Evolutionary conservation across 2,888 invertebrate species (phyloP), one percentile per base, ranked within the genome.

Genomic region (Micoletzkya japonica): DNA sequence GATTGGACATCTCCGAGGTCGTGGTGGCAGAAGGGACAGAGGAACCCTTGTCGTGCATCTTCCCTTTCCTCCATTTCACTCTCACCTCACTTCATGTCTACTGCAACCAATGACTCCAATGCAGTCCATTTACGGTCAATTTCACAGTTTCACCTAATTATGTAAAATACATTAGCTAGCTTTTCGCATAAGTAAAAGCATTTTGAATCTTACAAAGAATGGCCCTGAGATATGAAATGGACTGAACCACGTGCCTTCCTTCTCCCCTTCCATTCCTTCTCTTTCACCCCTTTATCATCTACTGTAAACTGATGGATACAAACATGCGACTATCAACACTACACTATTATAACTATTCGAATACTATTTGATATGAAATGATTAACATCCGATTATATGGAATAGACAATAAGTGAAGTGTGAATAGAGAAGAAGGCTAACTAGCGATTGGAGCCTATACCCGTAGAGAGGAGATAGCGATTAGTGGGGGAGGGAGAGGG

Each of bases 11-110:
- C 68, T 34, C 68, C 68, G 30, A 68, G 68, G 32, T 68, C 69
- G 2, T 52, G 7, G 36, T 34, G 24, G 37, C 69, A 69, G 69
- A 69, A 69, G 37, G 69, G 69, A n/a, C 69, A 69, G 50, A 69
- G n/a, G 60, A 59, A 69, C 7, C 69, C 69, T 52, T 69, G 69
- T 1, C 59, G 39, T 49, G 60, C 49, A 30, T 17, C 0, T 4
- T 34, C 4, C 24, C 26, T 7, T 54, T 7, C n/a, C 54, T 24
- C 7, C 54, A 7, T 7, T 24, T n/a, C 54, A 54, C 26, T n/a
- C 54, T 7, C 54, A 7, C 54, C 17, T 24, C 24, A 7, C 14
- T 24, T 54, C 54, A 7, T 7, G 7, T 24, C 54, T 54, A 10
- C 54, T 7, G 10, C 17, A 10, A n/a, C 44, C 44, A 44, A 52